phyloP scores from a whole-genome alignment of 1,140 invertebrate species.

The Bombus consobrinus region DNA sequence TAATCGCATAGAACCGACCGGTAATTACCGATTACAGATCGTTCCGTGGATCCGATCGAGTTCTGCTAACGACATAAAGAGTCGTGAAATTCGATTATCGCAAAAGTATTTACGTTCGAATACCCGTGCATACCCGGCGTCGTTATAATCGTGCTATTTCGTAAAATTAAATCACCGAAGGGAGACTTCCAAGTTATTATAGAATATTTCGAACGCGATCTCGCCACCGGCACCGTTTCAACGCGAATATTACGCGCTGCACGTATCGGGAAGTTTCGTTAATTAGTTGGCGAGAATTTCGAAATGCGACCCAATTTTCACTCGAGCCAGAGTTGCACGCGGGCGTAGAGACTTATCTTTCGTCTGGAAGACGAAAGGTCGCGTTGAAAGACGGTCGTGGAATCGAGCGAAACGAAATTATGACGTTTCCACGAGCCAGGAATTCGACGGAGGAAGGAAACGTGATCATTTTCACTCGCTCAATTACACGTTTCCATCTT shows the following conservation, averaged over 20 bases:
- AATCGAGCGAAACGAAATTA: background rate
- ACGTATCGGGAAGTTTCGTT: background rate
- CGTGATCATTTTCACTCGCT: slow-evolving; percentile 25
- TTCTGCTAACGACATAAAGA: background rate
- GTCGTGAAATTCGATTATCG: background rate
- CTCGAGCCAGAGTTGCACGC: background rate
- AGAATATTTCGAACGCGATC: background rate
- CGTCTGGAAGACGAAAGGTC: background rate
- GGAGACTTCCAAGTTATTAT: background rate
- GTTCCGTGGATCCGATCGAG: too few species aligned
- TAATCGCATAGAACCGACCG: background rate
- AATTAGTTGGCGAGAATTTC: slow-evolving; percentile 25
- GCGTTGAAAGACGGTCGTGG: background rate
- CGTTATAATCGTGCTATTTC: background rate
- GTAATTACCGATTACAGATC: background rate
- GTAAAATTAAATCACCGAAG: background rate
- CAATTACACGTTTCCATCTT: slow-evolving; percentile 35
- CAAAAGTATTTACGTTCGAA: background rate
- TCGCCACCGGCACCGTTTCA: background rate
- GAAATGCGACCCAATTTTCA: slow-evolving; percentile 13
- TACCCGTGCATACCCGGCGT: background rate
- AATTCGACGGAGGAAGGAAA: slow-evolving; percentile 35
- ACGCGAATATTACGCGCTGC: background rate
- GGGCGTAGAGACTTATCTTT: background rate
- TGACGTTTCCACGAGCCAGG: background rate